Conservation (phyloP, 2,113 vertebrate species). For the Rhombomys opimus region DNA sequence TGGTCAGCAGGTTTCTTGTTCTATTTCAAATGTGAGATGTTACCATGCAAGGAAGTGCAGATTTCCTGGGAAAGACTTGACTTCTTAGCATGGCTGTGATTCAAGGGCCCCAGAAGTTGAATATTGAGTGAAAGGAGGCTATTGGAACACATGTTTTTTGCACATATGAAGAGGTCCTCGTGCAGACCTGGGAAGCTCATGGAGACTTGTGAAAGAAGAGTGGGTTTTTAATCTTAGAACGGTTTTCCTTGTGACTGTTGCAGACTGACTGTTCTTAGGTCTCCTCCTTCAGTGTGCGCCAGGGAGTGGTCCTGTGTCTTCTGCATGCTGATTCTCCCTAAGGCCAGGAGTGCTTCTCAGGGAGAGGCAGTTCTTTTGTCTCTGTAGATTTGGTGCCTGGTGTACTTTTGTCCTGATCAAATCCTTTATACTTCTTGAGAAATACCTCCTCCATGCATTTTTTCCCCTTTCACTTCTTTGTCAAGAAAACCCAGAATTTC, state of each 20-base stretch:
- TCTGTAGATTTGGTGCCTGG: not conserved
- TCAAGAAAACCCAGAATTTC: not conserved
- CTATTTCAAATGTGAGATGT: not conserved
- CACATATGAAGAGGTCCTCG: not conserved
- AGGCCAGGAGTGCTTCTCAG: not conserved
- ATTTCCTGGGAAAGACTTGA: not conserved
- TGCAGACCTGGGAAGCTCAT: not conserved
- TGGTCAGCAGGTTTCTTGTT: not conserved
- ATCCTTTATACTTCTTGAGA: not conserved
- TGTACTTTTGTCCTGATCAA: not conserved
- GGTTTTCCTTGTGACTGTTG: not conserved
- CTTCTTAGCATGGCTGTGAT: not conserved
- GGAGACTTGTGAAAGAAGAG: not conserved
- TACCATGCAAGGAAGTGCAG: not conserved
- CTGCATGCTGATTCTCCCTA: rapidly evolving
- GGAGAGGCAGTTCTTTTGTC: not conserved
- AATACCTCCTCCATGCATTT: not conserved
- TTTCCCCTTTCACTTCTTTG: not conserved
- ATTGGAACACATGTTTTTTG: not conserved
- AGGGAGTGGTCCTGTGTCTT: not conserved
- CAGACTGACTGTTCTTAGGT: not conserved
- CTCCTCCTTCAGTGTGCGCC: rapidly evolving
- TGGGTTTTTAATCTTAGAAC: not conserved
- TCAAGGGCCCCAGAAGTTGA: not conserved
- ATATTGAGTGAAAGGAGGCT: not conserved